Evolutionary conservation across 2,797 vertebrate genomes (phyloP).

Genomic region (Echeneis naucrates): DNA sequence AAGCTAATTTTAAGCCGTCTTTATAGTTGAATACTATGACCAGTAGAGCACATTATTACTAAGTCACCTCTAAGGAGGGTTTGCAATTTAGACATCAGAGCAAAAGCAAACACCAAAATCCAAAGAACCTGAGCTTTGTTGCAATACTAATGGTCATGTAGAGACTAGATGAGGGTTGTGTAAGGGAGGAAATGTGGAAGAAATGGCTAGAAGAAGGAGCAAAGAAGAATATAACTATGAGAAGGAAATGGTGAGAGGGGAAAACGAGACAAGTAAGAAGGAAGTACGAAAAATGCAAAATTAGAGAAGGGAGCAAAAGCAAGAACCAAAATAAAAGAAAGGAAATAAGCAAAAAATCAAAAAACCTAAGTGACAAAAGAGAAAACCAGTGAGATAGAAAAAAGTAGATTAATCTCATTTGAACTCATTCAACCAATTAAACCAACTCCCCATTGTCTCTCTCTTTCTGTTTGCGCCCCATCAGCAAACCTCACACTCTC

Average conservation of each 20-base stretch:
- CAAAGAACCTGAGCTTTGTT: slow-evolving; percentile 68
- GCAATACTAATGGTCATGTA: slow-evolving; percentile 79
- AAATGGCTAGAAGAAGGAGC: slow-evolving; percentile 10
- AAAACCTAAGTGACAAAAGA: neutral
- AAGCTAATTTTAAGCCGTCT: no score
- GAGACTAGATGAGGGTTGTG: slow-evolving; percentile 55
- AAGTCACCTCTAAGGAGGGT: slow-evolving; percentile 9
- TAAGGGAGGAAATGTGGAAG: slow-evolving; percentile 39
- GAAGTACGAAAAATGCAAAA: slow-evolving; percentile 19
- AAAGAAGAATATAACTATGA: neutral
- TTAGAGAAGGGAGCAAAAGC: neutral
- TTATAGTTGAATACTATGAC: slow-evolving; percentile 43
- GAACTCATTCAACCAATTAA: slow-evolving; percentile 71
- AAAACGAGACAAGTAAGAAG: slow-evolving; percentile 10
- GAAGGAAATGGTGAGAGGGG: neutral
- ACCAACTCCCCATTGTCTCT: slow-evolving; percentile 6
- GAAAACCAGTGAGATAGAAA: slow-evolving; percentile 11
- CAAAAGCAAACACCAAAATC: slow-evolving; percentile 69
- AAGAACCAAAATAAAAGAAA: slow-evolving; percentile 9
- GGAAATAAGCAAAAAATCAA: neutral
- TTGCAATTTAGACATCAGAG: slow-evolving; percentile 28
- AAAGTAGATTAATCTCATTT: slow-evolving; percentile 54
- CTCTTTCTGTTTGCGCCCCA: slow-evolving; percentile 36
- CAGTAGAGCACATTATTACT: slow-evolving; percentile 25
- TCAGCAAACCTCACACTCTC: slow-evolving; percentile 46